Base-by-base conservation (phyloP, 2,113 vertebrate genomes). In the Cricetomys ansorgei region DNA sequence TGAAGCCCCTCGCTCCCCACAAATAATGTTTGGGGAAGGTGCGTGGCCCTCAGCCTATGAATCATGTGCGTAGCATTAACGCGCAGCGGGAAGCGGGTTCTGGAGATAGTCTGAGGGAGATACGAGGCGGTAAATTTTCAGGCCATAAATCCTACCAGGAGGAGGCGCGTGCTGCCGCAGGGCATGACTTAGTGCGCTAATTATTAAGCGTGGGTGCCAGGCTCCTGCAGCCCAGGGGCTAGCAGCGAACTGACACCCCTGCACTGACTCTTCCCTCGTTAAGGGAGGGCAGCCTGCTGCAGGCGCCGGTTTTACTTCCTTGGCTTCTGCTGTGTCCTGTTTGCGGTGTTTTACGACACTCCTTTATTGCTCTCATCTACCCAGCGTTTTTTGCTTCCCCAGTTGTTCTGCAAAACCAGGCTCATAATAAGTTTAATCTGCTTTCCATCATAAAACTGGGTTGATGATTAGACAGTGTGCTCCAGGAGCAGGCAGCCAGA, bases 171-270 rank as follows among this genome's bases (percentile, higher is more conserved):
- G 73, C 87, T 81, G 93, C 95, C 88, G 55, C 86, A 92, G 91
- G 97, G 90, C 95, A 84, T 92, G 94, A 95, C 91, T 97, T 94
- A 92, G 80, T 59, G n/a, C 81, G 96, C 93, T 91, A 48, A 91
- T 96, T 95, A 96, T 91, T 92, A 80, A 80, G 62, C 45, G 81
- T 69, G 88, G 3, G 11, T 72, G 64, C 85, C 95, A 64, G 69
- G 73, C 73, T 69, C 77, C 91, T 37, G 48, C 84, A 62, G 59
- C 76, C 57, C 13, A 0, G 21, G 64, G 81, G 50, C 94, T 27
- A 5, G 67, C 75, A 43, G 53, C 73, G 89, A 53, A 73, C 11
- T 10, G 1, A 15, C 4, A 0, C 27, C n/a, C 85, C n/a, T 29
- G 15, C 19, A 0, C 8, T 34, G 40, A 31, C 62, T 4, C 34